Evolutionary conservation across 1,140 invertebrate species (phyloP), one percentile per base, ranked within the genome.

Genomic region (Drosophila yakuba): DNA sequence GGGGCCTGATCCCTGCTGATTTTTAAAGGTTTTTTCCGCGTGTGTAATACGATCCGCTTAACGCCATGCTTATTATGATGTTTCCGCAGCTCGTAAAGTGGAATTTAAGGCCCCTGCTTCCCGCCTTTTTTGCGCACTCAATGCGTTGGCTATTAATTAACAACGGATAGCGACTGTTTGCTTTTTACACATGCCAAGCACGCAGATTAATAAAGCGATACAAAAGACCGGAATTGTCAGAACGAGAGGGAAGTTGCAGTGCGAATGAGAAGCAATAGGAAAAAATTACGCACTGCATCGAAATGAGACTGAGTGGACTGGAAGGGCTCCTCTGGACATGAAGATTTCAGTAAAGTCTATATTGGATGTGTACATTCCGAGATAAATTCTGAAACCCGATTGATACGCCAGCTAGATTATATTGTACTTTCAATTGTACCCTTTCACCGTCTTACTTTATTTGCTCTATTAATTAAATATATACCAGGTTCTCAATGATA

Each of bases 101-200:
- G 72, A 72, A 72, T 71, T 85, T 76, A 75, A 71, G 59, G 55
- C 44, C 44, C 41, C 36, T 50, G 55, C 71, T 51, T 6, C 35
- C n/a, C 32, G 4, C 17, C 17, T 72, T 71, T 71, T 71, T 69
- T 71, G 43, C 66, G 17, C 55, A 74, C 66, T 80, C 74, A 68
- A 76, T 78, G 82, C 82, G 77, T 75, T 74, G 78, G 64, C 78
- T 74, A 85, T 85, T 86, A 85, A 85, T 85, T 85, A 86, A 86
- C 68, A 78, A 15, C 73, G 55, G 56, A 59, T 76, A 51, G 73
- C 44, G 73, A 68, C 76, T 76, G 73, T 63, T 77, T 78, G 59
- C 36, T 51, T 74, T 75, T 75, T 75, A 47, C 58, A 64, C 48
- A 56, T 54, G 51, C 71, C 69, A 73, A 61, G 69, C 69, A 45